These are phyloP conservation scores for Malacosoma neustria DNA, from an alignment of 2,888 invertebrate genomes.

Conservation along the genomic window DNA sequence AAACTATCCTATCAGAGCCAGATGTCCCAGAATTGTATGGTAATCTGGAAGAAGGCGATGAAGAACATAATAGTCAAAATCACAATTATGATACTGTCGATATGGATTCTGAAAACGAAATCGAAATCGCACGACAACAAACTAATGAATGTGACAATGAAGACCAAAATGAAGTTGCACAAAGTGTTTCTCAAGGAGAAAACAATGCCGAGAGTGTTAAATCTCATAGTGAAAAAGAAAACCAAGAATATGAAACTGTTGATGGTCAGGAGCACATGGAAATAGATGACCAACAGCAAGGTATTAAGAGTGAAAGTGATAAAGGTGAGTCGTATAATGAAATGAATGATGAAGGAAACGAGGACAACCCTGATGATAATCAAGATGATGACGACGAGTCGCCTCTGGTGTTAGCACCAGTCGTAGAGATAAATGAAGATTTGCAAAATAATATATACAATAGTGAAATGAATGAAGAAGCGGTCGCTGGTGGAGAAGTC, in stretches of 20 bases:
- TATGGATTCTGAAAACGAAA: conserved; percentile 68
- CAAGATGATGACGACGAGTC: conserved; percentile 35
- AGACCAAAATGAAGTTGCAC: conserved; percentile 22
- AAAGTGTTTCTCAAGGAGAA: conserved; percentile 21
- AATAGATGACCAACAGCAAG: conserved; percentile 22
- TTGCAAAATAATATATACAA: conserved; percentile 45
- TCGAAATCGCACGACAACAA: conserved; percentile 59
- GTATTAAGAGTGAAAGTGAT: conserved; percentile 26
- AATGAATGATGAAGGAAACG: conserved; percentile 14
- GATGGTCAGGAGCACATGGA: conserved; percentile 33
- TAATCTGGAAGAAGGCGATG: conserved; percentile 33
- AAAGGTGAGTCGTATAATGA: conserved; percentile 25
- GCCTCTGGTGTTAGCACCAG: conserved; percentile 44
- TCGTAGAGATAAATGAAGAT: conserved; percentile 66
- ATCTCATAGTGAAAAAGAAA: conserved; percentile 36
- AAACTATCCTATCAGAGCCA: conserved; percentile 63
- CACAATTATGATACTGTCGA: conserved; percentile 64
- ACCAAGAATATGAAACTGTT: conserved; percentile 26
- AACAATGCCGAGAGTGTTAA: conserved; percentile 26
- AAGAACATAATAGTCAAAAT: conserved; percentile 36
- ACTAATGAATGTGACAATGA: conserved; percentile 31
- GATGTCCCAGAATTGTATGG: conserved; percentile 48
- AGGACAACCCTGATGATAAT: conserved; percentile 33
- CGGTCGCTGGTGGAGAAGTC: conserved; percentile 37
- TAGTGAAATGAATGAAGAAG: conserved; percentile 49